phyloP scores from a whole-genome alignment of 2,797 vertebrate species.

The Oceanodroma leucorhoa region DNA sequence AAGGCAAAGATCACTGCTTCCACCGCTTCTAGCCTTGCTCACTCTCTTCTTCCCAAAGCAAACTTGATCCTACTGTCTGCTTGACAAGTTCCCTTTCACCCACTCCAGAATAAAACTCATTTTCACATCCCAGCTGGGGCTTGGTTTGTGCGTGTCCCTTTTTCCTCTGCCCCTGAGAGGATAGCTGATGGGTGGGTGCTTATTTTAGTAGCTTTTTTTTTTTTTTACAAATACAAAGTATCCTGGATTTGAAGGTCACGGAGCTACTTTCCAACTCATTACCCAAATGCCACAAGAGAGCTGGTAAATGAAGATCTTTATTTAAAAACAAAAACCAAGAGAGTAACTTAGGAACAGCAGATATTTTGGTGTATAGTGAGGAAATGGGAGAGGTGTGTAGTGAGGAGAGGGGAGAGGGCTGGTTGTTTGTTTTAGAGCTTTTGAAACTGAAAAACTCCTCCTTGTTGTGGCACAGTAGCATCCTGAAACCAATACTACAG shows the following conservation, averaged over 20 bases:
- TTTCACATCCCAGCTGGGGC: background rate
- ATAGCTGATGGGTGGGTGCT: background rate
- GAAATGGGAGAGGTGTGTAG: no score
- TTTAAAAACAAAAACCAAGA: background rate
- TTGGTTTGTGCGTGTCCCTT: background rate
- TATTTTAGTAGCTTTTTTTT: background rate
- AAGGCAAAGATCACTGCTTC: background rate
- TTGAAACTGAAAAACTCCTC: background rate
- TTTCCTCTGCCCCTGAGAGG: background rate
- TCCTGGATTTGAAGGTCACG: background rate
- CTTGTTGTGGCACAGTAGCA: background rate
- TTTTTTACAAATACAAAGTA: background rate
- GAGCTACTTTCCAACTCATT: background rate
- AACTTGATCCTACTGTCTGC: background rate
- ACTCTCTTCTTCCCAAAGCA: background rate
- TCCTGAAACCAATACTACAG: background rate
- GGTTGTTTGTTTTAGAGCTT: background rate
- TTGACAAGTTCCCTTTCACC: background rate
- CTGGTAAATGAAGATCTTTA: background rate
- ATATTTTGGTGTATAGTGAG: background rate
- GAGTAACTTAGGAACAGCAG: background rate
- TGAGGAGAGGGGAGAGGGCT: background rate
- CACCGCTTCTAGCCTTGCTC: background rate
- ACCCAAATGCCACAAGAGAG: background rate
- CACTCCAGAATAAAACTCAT: background rate